Base-by-base conservation (phyloP, 2,888 invertebrate species). In the Drosophila phalerata region DNA sequence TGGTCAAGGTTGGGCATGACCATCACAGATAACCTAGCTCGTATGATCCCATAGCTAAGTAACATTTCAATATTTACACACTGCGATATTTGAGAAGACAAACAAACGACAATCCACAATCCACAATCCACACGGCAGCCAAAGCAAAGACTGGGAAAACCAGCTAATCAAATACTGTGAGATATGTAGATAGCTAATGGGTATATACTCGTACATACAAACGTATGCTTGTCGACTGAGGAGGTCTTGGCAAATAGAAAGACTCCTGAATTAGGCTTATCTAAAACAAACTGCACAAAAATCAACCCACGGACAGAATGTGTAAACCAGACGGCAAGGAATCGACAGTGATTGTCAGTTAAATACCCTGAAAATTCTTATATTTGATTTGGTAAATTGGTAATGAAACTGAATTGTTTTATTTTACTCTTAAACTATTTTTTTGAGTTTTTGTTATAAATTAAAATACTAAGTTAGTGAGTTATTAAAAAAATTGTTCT, bases 1-100 rank as follows among this genome's bases (percentile, higher is more conserved):
- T 86, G 85, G 79, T 81, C 84, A 88, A 88, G 84, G 84, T 78
- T 84, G 69, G 17, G 62, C 73, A 71, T 66, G 69, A 67, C 67
- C 72, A 65, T 43, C 45, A 15, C 32, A 65, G 69, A 72, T 65
- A 34, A 34, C 52, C 43, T 56, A 9, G 11, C 38, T 28, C 40
- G 15, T 2, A n/a, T 13, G 22, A 11, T 57, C 58, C 58, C 70
- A 55, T 13, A 43, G 60, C 69, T 61, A 71, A 74, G 65, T 71
- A 65, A 68, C 55, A 76, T 55, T 43, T 69, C 78, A 75, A 75
- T 80, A 80, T 84, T 88, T 68, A 81, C 81, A 56, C 78, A 53
- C 67, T 86, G 67, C 66, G 69, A 83, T 80, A 75, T 75, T 69
- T 71, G 82, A 85, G 83, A 74, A 71, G 83, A 62, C 72, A 85